Evolutionary conservation across 2,888 invertebrate genomes (phyloP).

Genomic region (Diadegma fenestrale): DNA sequence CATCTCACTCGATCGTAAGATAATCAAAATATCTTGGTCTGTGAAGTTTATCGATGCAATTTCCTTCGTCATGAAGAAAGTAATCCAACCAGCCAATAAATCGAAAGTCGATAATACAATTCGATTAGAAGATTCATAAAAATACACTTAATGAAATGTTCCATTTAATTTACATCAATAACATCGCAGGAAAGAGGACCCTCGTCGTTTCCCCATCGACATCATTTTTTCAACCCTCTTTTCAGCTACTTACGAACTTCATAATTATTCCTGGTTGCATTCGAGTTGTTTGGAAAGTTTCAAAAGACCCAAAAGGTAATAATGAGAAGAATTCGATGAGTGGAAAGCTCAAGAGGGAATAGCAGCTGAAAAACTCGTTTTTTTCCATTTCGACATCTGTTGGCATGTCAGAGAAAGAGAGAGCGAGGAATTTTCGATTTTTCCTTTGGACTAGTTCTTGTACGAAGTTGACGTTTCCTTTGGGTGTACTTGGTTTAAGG

Average conservation of each 20-base stretch:
- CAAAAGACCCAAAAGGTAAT: conserved; percentile 11
- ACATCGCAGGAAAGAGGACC: not conserved
- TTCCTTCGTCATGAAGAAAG: not conserved
- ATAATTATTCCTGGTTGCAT: not conserved
- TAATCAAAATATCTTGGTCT: conserved; percentile 15
- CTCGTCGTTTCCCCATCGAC: not conserved
- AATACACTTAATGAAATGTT: not conserved
- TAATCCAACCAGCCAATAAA: not conserved
- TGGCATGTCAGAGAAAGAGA: conserved; percentile 48
- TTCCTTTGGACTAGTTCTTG: conserved; percentile 41
- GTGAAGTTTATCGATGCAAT: not conserved
- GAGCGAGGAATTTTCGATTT: conserved; percentile 69
- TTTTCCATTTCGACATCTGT: conserved; percentile 33
- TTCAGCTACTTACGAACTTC: not conserved
- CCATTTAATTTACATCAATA: not conserved
- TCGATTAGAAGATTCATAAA: conserved; percentile 2
- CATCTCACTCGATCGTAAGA: not conserved
- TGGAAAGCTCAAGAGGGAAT: conserved; percentile 1
- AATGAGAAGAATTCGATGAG: conserved; percentile 36
- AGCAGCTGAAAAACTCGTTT: conserved; percentile 16
- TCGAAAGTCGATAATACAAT: conserved; percentile 13
- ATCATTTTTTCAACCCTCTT: conserved; percentile 1
- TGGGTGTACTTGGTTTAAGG: conserved; percentile 40
- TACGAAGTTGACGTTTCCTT: conserved; percentile 53
- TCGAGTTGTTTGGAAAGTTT: not conserved